Evolutionary conservation across 2,888 invertebrate genomes (phyloP).

Genomic region (Geophilus truncorum): DNA sequence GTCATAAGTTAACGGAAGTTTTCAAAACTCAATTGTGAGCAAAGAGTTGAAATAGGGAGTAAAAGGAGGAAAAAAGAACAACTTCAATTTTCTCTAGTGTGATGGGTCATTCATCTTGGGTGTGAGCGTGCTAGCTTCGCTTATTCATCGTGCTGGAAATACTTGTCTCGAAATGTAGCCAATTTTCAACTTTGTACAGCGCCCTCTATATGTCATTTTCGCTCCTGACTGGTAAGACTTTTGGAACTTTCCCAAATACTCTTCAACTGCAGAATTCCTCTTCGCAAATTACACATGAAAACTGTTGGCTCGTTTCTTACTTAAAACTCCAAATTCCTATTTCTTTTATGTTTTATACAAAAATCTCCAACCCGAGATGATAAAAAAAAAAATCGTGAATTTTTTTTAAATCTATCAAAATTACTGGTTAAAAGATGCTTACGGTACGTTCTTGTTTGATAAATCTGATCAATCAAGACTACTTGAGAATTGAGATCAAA

Average conservation of each 20-base stretch:
- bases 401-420: background rate
- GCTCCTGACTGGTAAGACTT: background rate
- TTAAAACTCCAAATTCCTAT: background rate
- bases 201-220: conserved; percentile 27
- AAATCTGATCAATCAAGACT: background rate
- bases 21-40: background rate
- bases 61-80: background rate
- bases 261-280: background rate
- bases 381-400: background rate
- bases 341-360: background rate
- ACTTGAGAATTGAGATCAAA: background rate
- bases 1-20: background rate
- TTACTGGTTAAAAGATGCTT: background rate
- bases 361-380: background rate
- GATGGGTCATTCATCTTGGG: conserved; percentile 21
- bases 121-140: conserved; percentile 25
- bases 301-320: background rate
- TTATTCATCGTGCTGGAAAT: conserved; percentile 24
- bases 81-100: conserved; percentile 18
- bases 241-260: conserved; percentile 21
- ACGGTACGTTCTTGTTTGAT: background rate
- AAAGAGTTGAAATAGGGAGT: background rate
- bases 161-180: conserved; percentile 18
- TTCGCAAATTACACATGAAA: conserved; percentile 6
- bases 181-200: conserved; percentile 27